Percentiles rank a stretch among this genome's conserved stretches.
phyloP scores from a whole-genome alignment of 2,888 invertebrate genomes.

The Tetragnatha montana region DNA sequence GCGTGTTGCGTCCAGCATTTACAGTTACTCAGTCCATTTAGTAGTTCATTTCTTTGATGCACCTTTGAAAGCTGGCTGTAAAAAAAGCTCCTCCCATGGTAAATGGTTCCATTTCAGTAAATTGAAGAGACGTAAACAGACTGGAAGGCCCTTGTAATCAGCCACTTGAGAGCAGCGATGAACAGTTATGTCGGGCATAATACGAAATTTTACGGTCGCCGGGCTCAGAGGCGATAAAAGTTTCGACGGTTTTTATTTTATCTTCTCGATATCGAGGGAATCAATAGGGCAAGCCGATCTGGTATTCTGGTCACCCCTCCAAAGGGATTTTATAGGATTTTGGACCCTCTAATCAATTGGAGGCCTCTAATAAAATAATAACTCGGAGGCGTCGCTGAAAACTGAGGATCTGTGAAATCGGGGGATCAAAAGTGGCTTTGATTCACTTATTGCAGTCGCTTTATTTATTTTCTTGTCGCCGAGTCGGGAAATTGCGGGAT shows the following conservation, averaged over 20 bases:
- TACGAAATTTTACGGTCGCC: constrained; percentile 54
- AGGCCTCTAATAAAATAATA: constrained; percentile 27
- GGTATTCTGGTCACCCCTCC: constrained; percentile 34
- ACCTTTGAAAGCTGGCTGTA: constrained; percentile 51
- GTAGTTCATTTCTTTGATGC: constrained; percentile 57
- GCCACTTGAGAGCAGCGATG: constrained; percentile 43
- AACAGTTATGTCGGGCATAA: constrained; percentile 59
- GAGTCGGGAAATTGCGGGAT: neutral
- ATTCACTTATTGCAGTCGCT: neutral
- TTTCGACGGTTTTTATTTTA: neutral
- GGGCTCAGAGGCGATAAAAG: constrained; percentile 26
- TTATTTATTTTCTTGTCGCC: neutral
- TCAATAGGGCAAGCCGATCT: constrained; percentile 44
- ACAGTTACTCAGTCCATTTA: constrained; percentile 57
- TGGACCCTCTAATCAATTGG: constrained; percentile 35
- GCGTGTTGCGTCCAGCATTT: constrained; percentile 57
- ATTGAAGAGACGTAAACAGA: constrained; percentile 57
- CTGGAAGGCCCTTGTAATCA: constrained; percentile 51
- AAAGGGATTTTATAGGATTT: constrained; percentile 38
- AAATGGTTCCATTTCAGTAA: constrained; percentile 58
- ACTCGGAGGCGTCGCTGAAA: neutral
- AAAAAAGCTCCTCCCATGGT: constrained; percentile 43
- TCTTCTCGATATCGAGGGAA: constrained; percentile 28
- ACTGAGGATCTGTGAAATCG: neutral
- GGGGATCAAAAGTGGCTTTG: constrained; percentile 3